A percentile compares a stretch with the other conserved stretches of the same genome.
These are phyloP conservation scores for Megaustenia siamemsis DNA, from an alignment of 2,888 invertebrate genomes.

Conservation along the genomic window DNA sequence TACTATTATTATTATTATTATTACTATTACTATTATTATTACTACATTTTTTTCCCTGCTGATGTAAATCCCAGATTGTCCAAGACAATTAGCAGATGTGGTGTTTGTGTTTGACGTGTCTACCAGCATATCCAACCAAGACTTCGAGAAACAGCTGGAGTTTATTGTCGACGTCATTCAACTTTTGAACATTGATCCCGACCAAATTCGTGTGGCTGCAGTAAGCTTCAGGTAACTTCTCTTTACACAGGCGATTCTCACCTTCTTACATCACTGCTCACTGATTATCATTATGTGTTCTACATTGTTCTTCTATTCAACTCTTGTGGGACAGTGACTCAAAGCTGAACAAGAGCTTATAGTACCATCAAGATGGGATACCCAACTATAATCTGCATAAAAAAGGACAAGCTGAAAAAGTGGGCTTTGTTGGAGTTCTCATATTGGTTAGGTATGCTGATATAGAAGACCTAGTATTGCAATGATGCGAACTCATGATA, in stretches of 20 bases:
- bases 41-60: background rate
- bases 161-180: slow-evolving; percentile 18
- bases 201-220: background rate
- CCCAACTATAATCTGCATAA: too few species aligned
- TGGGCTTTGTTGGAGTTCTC: too few species aligned
- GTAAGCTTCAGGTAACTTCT: background rate
- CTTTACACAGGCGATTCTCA: too few species aligned
- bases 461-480: too few species aligned
- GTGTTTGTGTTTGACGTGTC: slow-evolving; percentile 43
- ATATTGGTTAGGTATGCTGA: too few species aligned
- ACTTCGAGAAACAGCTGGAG: slow-evolving; percentile 17
- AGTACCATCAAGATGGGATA: too few species aligned
- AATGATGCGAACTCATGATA: too few species aligned
- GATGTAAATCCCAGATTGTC: background rate
- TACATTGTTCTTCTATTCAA: background rate
- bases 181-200: slow-evolving; percentile 34
- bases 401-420: too few species aligned
- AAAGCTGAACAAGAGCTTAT: too few species aligned
- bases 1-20: background rate
- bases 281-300: too few species aligned
- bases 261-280: too few species aligned
- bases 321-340: background rate
- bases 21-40: background rate
- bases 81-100: background rate
- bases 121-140: slow-evolving; percentile 20